phyloP scores from a whole-genome alignment of 1,140 invertebrate genomes.

The Agrypnia vestita region DNA sequence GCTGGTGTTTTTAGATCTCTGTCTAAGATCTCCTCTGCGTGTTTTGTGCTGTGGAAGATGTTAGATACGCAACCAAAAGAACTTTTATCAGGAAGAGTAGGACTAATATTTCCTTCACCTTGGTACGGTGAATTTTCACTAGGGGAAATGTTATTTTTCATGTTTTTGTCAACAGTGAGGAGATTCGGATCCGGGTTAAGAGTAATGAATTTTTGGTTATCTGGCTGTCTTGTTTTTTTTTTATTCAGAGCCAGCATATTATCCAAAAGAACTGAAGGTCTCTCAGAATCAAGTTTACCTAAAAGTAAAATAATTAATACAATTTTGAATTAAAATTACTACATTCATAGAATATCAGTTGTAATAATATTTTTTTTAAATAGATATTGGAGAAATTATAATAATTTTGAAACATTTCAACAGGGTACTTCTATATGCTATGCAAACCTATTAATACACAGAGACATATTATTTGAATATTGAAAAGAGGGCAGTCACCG shows the following conservation, averaged over 20 bases:
- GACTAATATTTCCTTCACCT: slow-evolving; percentile 14
- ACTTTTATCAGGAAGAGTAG: slow-evolving; percentile 37
- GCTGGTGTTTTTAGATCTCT: slow-evolving; percentile 28
- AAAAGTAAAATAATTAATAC: slow-evolving; percentile 8
- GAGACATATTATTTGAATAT: no score
- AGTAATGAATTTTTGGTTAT: slow-evolving; percentile 1
- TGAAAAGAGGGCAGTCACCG: no score
- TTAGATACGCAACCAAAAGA: slow-evolving; percentile 46
- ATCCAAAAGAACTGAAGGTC: slow-evolving; percentile 53
- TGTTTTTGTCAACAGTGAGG: not conserved
- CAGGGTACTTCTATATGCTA: no score
- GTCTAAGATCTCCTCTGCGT: slow-evolving; percentile 41
- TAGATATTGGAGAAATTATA: no score
- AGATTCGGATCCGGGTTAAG: not conserved
- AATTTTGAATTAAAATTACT: no score
- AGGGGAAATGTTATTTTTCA: not conserved
- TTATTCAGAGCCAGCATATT: slow-evolving; percentile 53
- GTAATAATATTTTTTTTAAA: no score
- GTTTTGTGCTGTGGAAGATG: slow-evolving; percentile 58
- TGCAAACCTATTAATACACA: no score
- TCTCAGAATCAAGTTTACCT: slow-evolving; percentile 55
- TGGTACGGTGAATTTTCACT: not conserved
- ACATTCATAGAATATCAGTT: no score
- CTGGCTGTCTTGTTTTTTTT: slow-evolving; percentile 32
- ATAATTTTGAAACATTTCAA: no score